Conservation (phyloP, 2,113 vertebrate genomes). For the Chelonoidis abingdonii region DNA sequence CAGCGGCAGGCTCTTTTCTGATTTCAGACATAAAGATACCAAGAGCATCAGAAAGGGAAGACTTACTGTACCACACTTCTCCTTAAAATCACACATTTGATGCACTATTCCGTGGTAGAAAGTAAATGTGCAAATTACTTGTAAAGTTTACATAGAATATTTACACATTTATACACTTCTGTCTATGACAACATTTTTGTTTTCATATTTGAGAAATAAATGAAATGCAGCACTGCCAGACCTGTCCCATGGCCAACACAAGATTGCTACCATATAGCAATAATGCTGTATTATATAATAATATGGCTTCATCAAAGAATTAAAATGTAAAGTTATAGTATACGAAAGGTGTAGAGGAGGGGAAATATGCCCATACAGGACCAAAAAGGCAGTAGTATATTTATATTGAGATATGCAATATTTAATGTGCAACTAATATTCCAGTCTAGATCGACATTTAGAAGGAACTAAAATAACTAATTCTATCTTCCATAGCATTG, state of each 20-base stretch:
- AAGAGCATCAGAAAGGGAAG: not conserved
- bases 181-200: not conserved
- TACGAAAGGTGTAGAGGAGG: not conserved
- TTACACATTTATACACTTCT: not conserved
- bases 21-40: slow-evolving; percentile 9
- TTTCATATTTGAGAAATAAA: not conserved
- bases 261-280: not conserved
- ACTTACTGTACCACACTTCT: not conserved
- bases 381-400: not conserved
- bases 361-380: not conserved
- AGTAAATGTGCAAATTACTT: not conserved
- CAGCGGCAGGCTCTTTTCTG: not conserved
- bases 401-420: not conserved
- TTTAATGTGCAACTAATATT: not conserved
- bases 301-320: not conserved
- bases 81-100: not conserved
- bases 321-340: not conserved
- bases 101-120: not conserved
- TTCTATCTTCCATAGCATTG: not conserved
- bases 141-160: not conserved
- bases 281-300: not conserved
- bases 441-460: not conserved
- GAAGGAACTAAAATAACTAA: not conserved
- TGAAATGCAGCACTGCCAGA: not conserved
- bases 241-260: not conserved